A percentile compares a stretch with the other conserved stretches of the same genome.
Conservation (phyloP, 2,113 vertebrate genomes). For the Engystomops pustulosus region DNA sequence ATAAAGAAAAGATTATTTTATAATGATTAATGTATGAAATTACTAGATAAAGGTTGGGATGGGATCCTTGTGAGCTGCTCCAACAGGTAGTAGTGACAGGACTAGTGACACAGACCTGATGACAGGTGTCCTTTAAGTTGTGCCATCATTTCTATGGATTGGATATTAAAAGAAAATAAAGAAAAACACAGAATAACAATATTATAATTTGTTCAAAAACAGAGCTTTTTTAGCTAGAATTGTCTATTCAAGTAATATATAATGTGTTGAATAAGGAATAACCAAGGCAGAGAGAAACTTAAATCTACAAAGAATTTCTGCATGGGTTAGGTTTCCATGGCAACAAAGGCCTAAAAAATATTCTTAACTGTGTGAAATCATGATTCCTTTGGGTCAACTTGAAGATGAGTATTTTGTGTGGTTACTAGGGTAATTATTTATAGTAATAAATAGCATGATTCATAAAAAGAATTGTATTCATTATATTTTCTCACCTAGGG, state of each 20-base stretch:
- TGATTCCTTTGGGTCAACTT: neutral
- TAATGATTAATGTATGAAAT: no score
- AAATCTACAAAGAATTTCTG: slow-evolving; percentile 24
- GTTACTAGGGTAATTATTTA: neutral
- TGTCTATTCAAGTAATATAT: neutral
- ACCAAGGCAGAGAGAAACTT: neutral
- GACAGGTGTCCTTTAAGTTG: no score
- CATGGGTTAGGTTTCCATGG: slow-evolving; percentile 23
- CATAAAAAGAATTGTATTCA: neutral
- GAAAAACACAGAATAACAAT: no score
- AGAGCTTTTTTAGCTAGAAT: neutral
- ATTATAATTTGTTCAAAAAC: no score
- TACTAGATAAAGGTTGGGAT: no score
- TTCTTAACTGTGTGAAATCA: neutral
- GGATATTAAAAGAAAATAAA: no score
- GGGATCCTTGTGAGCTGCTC: no score
- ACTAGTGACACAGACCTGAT: no score
- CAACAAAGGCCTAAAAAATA: neutral
- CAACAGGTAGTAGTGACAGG: no score
- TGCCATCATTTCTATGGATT: no score
- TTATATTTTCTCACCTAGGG: no score
- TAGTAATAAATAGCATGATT: neutral
- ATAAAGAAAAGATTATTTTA: no score
- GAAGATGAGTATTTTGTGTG: neutral
- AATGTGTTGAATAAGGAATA: neutral